Conservation (phyloP, 1,140 invertebrate species). For the Glomeris maerens region DNA sequence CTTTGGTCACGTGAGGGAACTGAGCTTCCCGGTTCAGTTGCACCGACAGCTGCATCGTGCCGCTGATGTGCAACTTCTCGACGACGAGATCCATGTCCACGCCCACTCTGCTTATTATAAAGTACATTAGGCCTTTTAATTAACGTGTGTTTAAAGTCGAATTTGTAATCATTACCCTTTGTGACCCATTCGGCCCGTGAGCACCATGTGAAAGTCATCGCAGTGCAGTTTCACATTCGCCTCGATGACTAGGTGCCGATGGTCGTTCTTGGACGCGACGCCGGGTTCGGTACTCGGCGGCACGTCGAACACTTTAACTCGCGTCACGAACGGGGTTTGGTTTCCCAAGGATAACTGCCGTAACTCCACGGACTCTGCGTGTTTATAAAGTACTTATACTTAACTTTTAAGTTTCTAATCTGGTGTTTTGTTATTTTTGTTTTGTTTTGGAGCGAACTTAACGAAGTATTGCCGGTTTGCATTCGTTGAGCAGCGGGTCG, state of each 20-base stretch:
- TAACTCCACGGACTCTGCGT: slow-evolving; percentile 26
- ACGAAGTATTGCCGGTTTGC: slow-evolving; percentile 39
- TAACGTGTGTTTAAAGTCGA: too few species aligned
- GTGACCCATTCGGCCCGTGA: slow-evolving; percentile 37
- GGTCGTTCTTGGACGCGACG: too few species aligned
- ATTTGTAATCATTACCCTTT: slow-evolving; percentile 32
- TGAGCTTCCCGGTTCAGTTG: slow-evolving; percentile 36
- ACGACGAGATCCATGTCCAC: slow-evolving; percentile 36
- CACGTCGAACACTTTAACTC: slow-evolving; percentile 28
- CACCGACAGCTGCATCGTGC: slow-evolving; percentile 35
- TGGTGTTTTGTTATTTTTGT: too few species aligned
- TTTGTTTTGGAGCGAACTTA: too few species aligned
- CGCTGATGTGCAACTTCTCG: slow-evolving; percentile 37
- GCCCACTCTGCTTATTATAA: too few species aligned
- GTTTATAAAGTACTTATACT: too few species aligned
- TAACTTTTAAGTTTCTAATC: too few species aligned
- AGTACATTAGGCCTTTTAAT: too few species aligned
- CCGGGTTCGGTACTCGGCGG: slow-evolving; percentile 5
- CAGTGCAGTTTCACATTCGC: slow-evolving; percentile 35
- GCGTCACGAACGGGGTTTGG: slow-evolving; percentile 32
- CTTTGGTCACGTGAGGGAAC: slow-evolving; percentile 39
- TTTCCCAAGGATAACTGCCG: slow-evolving; percentile 32
- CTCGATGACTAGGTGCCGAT: slow-evolving; percentile 36
- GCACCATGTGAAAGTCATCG: slow-evolving; percentile 40
- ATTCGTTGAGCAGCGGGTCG: slow-evolving; percentile 35